A percentile compares a stretch with the other conserved stretches of the same genome.
phyloP scores from a whole-genome alignment of 1,140 invertebrate species.

The Lanistes nyassanus region DNA sequence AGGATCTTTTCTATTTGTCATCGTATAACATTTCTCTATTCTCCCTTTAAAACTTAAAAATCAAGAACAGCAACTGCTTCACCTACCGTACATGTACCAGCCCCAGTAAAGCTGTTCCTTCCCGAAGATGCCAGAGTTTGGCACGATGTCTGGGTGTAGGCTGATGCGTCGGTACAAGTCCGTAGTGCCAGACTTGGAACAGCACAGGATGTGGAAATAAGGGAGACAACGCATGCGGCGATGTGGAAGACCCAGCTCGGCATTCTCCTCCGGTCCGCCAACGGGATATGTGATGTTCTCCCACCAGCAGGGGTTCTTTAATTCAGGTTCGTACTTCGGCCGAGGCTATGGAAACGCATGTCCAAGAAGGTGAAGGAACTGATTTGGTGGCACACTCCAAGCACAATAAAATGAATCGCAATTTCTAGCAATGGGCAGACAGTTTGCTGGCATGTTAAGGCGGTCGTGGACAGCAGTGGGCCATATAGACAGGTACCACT shows the following conservation, averaged over 20 bases:
- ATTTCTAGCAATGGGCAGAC: too few species aligned
- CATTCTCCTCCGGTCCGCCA: not conserved
- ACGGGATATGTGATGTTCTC: constrained; percentile 10
- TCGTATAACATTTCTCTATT: not conserved
- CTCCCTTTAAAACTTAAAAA: not conserved
- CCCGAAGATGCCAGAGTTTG: constrained; percentile 38
- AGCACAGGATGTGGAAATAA: constrained; percentile 54
- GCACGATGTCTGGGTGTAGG: constrained; percentile 45
- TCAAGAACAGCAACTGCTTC: not conserved
- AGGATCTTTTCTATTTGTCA: not conserved
- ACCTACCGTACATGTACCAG: constrained; percentile 52
- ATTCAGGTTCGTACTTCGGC: constrained; percentile 16
- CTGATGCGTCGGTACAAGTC: constrained; percentile 49
- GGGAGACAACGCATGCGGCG: constrained; percentile 43
- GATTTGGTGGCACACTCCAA: too few species aligned
- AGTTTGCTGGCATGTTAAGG: too few species aligned
- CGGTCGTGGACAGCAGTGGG: too few species aligned
- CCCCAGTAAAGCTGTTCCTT: constrained; percentile 58
- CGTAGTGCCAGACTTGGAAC: constrained; percentile 55
- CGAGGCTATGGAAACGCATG: constrained; percentile 23
- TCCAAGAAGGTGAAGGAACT: too few species aligned
- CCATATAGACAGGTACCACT: too few species aligned
- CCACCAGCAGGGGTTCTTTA: constrained; percentile 58
- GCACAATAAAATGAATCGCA: too few species aligned
- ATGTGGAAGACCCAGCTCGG: too few species aligned